phyloP scores from a whole-genome alignment of 1,140 invertebrate species.

The Penaeus japonicus region DNA sequence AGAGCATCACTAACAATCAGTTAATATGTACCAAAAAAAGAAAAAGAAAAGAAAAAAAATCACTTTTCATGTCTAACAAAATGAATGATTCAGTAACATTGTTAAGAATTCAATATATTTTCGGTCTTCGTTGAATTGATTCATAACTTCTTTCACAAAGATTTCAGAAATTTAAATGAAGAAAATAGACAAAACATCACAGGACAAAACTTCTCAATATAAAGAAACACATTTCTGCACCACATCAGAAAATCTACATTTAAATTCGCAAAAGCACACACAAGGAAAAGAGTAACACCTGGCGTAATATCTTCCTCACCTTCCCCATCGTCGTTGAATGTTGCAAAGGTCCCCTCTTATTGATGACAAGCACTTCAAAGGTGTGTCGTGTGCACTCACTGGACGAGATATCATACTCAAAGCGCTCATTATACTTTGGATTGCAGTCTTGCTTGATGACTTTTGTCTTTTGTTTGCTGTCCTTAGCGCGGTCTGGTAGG shows the following conservation, averaged over 20 bases:
- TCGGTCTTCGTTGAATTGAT: no score
- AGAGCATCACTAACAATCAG: slow-evolving; percentile 17
- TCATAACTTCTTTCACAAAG: no score
- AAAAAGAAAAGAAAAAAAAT: not conserved
- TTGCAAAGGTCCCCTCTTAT: slow-evolving; percentile 75
- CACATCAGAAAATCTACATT: no score
- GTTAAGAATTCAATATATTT: no score
- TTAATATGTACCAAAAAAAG: not conserved
- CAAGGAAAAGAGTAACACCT: not conserved
- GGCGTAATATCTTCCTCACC: slow-evolving; percentile 64
- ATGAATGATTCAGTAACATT: no score
- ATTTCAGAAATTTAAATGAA: no score
- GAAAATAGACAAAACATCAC: no score
- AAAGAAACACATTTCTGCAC: no score
- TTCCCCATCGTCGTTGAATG: slow-evolving; percentile 81
- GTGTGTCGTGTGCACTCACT: slow-evolving; percentile 73
- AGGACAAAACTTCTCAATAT: no score
- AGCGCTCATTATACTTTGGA: slow-evolving; percentile 89
- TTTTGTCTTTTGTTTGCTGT: slow-evolving; percentile 88
- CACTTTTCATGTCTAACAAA: no score
- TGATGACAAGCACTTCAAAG: slow-evolving; percentile 81
- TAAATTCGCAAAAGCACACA: no score
- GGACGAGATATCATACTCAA: slow-evolving; percentile 79
- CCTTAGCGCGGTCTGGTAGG: slow-evolving; percentile 83
- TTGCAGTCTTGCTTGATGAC: slow-evolving; percentile 82